These are phyloP conservation scores for Merops nubicus DNA, from an alignment of 2,113 vertebrate species.

Conservation along the genomic window DNA sequence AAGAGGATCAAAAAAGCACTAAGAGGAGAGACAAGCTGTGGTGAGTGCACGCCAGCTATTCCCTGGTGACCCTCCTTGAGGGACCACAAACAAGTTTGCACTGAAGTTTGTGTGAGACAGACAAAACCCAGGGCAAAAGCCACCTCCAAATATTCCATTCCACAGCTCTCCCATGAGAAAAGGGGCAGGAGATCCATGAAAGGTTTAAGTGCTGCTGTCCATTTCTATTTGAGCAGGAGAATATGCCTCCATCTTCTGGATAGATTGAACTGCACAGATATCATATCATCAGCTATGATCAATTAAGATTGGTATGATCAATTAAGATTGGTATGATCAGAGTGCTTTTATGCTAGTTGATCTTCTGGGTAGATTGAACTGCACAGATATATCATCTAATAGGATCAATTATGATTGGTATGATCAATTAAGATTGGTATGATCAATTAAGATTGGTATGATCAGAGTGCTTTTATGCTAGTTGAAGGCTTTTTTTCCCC, in stretches of 20 bases:
- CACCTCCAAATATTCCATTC: background rate
- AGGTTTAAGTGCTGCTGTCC: rapidly evolving
- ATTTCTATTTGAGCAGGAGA: background rate
- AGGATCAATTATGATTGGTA: no score
- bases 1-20: background rate
- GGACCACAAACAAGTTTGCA: background rate
- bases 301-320: background rate
- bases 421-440: no score
- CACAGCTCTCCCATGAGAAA: background rate
- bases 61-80: rapidly evolving
- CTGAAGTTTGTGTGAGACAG: background rate
- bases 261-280: background rate
- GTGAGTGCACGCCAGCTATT: background rate
- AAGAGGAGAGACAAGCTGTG: background rate
- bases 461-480: background rate
- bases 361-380: no score
- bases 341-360: background rate
- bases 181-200: background rate
- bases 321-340: background rate
- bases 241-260: background rate
- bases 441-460: background rate
- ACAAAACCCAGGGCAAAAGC: background rate
- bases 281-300: background rate
- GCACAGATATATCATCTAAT: no score
- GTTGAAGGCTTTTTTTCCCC: background rate